Percentiles rank a stretch among this genome's conserved stretches.
These are phyloP conservation scores for Matsumurasca onukii DNA, from an alignment of 1,140 invertebrate species.

Conservation along the genomic window DNA sequence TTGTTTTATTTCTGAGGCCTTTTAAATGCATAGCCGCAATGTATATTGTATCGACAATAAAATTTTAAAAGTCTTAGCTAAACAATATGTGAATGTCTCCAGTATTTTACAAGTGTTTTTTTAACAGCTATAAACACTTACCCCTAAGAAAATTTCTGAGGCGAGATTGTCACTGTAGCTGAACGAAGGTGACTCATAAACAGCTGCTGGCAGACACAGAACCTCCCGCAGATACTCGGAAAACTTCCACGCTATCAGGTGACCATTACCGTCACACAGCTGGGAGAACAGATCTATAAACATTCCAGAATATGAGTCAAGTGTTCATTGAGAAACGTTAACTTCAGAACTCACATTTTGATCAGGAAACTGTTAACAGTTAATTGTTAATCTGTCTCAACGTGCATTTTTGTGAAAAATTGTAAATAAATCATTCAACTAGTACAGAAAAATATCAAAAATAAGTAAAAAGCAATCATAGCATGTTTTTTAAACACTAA, in stretches of 20 bases:
- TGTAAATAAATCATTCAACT: too few species aligned
- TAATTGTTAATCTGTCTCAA: neutral
- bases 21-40: too few species aligned
- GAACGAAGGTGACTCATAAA: slow-evolving; percentile 96
- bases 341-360: slow-evolving; percentile 2
- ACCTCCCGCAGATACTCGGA: slow-evolving; percentile 92
- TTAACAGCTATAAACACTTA: slow-evolving; percentile 49
- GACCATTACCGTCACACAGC: slow-evolving; percentile 93
- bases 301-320: too few species aligned
- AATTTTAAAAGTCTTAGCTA: too few species aligned
- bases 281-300: slow-evolving; percentile 94
- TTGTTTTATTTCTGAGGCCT: too few species aligned
- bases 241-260: slow-evolving; percentile 85
- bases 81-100: too few species aligned
- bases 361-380: neutral
- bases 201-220: slow-evolving; percentile 87
- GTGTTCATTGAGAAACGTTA: too few species aligned
- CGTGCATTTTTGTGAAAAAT: too few species aligned
- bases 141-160: slow-evolving; percentile 83
- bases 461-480: neutral
- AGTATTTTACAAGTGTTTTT: neutral
- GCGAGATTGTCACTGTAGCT: slow-evolving; percentile 83
- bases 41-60: too few species aligned
- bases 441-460: neutral
- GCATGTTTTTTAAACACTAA: neutral